Conservation (phyloP, 2,113 vertebrate genomes). For the Malurus cyaneus region DNA sequence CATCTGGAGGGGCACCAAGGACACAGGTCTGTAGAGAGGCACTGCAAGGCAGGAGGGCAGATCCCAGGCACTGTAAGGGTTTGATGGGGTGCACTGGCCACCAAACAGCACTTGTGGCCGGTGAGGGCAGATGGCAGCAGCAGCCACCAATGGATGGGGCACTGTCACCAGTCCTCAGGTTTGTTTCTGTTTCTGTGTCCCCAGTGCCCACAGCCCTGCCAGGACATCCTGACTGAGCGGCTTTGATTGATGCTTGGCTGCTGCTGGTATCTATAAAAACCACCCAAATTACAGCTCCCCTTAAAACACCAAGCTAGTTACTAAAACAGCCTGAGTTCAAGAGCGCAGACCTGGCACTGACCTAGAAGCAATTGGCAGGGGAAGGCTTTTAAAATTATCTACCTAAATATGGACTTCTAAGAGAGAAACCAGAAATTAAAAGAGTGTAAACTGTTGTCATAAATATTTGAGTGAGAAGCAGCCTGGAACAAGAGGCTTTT, state of each 20-base stretch:
- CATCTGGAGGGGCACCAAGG: fast-evolving
- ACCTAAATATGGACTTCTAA: conserved; percentile 30
- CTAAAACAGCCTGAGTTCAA: conserved; percentile 8
- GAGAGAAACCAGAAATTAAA: conserved; percentile 34
- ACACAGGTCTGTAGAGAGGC: background rate
- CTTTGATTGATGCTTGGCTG: background rate
- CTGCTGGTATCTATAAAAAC: conserved; percentile 2
- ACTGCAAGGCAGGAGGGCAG: background rate
- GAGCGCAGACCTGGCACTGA: background rate
- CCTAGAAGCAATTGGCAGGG: conserved; percentile 21
- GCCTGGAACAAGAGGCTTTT: conserved; percentile 5
- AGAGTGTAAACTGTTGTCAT: background rate
- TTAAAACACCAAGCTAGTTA: conserved; percentile 21
- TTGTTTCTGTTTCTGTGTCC: background rate
- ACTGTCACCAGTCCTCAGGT: background rate
- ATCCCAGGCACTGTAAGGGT: fast-evolving
- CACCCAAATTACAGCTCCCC: conserved; percentile 32
- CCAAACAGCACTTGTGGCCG: fast-evolving
- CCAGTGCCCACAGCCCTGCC: background rate
- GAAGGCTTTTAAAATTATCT: conserved; percentile 26
- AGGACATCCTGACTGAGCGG: background rate
- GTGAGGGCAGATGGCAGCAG: background rate
- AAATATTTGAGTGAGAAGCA: conserved; percentile 41
- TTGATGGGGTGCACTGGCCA: background rate
- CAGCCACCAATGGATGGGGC: background rate